Evolutionary conservation across 2,888 invertebrate species (phyloP), one percentile per base, ranked within the genome.

Genomic region (Tachystola acroxantha): DNA sequence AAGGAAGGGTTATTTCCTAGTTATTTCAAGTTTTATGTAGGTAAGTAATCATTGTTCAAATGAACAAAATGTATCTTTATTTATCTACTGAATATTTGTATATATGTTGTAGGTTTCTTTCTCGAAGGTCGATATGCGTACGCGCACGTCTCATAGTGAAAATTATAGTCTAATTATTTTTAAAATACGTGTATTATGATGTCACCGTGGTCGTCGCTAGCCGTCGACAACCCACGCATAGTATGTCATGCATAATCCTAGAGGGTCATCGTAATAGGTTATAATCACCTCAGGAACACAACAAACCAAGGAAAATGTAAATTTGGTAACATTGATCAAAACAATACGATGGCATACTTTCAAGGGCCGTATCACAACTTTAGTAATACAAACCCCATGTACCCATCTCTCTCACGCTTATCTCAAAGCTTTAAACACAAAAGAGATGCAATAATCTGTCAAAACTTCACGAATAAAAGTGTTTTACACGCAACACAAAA

Each of bases 301-400:
- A 30, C 34, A 28, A 36, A 48, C 38, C 39, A 47, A 43, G 61
- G 50, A 56, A 63, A 64, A 58, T 61, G 53, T 55, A 53, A 50
- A 72, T 80, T 76, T 78, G 75, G 69, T 73, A 80, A 78, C 73
- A 78, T 73, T 70, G 68, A 71, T 57, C 74, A 80, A 80, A 80
- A 84, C 78, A 81, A 77, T 64, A 75, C 59, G 56, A 13, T 66
- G 72, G 69, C 75, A 79, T 58, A 79, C 80, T 81, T 81, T 81
- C 76, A 64, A 55, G 68, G 69, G 65, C 57, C 59, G 57, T n/a
- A 71, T 16, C 57, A 55, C 62, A 74, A 67, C 64, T 64, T 59
- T 43, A 57, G 45, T 57, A 56, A 59, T 63, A 50, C 57, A 42
- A 46, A 40, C 46, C 38, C 37, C 46, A 33, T 36, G 34, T 46